Evolutionary conservation across 2,797 vertebrate genomes (phyloP).

Genomic region (Petrocephalus sullivani): DNA sequence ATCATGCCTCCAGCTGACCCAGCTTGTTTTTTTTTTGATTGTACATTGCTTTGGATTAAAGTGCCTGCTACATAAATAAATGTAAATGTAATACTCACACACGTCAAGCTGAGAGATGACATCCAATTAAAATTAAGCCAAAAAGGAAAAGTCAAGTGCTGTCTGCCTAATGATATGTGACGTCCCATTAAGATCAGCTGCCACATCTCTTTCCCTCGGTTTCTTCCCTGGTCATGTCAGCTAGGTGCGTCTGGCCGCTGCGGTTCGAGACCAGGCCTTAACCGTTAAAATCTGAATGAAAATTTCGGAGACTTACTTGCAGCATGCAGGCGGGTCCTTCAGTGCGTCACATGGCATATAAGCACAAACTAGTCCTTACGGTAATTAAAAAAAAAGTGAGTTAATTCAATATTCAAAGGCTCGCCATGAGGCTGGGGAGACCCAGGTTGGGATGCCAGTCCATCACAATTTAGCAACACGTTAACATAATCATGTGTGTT

Average conservation of each 20-base stretch:
- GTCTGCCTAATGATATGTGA: background rate
- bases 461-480: no score
- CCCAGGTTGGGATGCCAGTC: no score
- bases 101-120: background rate
- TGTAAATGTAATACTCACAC: background rate
- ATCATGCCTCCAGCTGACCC: background rate
- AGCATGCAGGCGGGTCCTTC: background rate
- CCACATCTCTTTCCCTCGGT: background rate
- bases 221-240: background rate
- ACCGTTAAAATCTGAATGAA: background rate
- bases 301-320: background rate
- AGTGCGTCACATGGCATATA: background rate
- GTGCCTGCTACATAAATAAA: background rate
- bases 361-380: background rate
- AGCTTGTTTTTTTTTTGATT: background rate
- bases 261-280: background rate
- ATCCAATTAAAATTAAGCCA: background rate
- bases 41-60: background rate
- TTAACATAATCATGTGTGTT: no score
- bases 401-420: background rate
- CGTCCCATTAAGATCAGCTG: background rate
- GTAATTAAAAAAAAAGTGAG: background rate
- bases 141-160: background rate
- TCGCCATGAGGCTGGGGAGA: no score
- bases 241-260: background rate